Conservation (phyloP, 2,113 vertebrate genomes). For the Diphyllodes magnificus region DNA sequence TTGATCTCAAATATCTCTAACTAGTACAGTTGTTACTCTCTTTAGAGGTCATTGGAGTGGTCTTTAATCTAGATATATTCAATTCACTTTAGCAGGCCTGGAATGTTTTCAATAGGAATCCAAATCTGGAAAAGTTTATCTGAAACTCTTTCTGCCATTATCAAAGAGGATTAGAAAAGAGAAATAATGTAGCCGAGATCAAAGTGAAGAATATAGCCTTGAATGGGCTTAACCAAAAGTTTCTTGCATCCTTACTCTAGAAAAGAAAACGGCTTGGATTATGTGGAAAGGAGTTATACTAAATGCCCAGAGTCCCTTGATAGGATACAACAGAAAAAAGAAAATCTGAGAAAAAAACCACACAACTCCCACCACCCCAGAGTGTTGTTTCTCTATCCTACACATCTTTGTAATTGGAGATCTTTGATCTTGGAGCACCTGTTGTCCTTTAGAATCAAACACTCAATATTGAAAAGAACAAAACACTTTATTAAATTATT, state of each 20-base stretch:
- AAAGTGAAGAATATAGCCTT: not conserved
- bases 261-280: not conserved
- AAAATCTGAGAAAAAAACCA: not conserved
- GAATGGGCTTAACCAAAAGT: not conserved
- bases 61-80: not conserved
- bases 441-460: not conserved
- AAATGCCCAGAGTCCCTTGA: not conserved
- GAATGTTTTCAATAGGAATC: not conserved
- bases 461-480: not conserved
- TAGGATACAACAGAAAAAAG: not conserved
- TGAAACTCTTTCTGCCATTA: not conserved
- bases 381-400: not conserved
- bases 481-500: not conserved
- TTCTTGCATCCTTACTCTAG: not conserved
- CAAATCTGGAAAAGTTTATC: not conserved
- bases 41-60: not conserved
- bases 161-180: not conserved
- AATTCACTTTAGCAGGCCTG: not conserved
- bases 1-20: not conserved
- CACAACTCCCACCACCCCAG: not conserved
- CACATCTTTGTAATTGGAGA: not conserved
- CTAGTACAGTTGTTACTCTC: not conserved
- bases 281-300: not conserved
- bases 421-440: slow-evolving; percentile 16
- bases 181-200: not conserved